A percentile compares a stretch with the other conserved stretches of the same genome.
These are phyloP conservation scores for Athalia circularis DNA, from an alignment of 2,888 invertebrate species.

Conservation along the genomic window DNA sequence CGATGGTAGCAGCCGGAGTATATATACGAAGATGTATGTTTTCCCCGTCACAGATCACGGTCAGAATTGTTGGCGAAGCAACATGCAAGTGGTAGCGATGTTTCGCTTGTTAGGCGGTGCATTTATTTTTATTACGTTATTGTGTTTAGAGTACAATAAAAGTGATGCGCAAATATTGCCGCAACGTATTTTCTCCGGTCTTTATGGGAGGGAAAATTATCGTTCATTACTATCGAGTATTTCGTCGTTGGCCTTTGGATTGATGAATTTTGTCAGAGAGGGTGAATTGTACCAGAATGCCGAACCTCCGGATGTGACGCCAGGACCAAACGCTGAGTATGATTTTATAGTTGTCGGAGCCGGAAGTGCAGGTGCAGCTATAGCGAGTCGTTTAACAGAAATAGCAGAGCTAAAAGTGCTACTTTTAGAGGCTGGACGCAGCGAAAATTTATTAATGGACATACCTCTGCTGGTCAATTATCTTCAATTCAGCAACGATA, in stretches of 20 bases:
- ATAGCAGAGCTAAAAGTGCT: slow-evolving; percentile 81
- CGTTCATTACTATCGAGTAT: background rate
- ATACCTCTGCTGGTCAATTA: slow-evolving; percentile 84
- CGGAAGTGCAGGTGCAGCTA: slow-evolving; percentile 86
- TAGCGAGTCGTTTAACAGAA: slow-evolving; percentile 85
- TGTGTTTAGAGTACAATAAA: background rate
- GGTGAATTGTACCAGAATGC: slow-evolving; percentile 75
- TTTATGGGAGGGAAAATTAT: background rate
- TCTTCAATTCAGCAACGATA: slow-evolving; percentile 80
- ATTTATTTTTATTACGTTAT: background rate
- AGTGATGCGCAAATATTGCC: slow-evolving; percentile 8
- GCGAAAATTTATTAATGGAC: slow-evolving; percentile 85
- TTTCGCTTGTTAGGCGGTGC: slow-evolving; percentile 12
- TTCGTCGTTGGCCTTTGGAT: slow-evolving; percentile 29
- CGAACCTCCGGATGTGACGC: slow-evolving; percentile 77
- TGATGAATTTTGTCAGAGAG: slow-evolving; percentile 76
- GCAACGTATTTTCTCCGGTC: background rate
- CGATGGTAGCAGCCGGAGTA: background rate
- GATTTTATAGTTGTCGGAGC: slow-evolving; percentile 89
- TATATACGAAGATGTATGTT: slow-evolving; percentile 19
- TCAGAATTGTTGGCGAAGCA: slow-evolving; percentile 23
- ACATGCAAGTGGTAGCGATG: background rate
- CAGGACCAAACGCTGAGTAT: slow-evolving; percentile 77
- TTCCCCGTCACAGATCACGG: slow-evolving; percentile 30
- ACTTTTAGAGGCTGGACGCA: slow-evolving; percentile 83